Conservation (phyloP, 2,797 vertebrate species). For the Etheostoma nigrum region DNA sequence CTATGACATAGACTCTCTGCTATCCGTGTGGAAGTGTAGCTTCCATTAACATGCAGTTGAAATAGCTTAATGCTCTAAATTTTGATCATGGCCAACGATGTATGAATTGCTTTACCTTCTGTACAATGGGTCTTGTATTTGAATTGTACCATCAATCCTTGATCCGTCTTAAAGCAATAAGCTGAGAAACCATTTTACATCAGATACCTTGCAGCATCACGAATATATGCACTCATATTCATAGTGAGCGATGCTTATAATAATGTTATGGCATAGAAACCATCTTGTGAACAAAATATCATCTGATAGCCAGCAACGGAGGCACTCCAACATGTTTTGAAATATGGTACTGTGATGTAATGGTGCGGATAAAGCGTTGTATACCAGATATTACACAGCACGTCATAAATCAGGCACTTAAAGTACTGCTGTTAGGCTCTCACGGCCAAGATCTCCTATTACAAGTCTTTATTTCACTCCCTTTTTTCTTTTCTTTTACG, state of each 20-base stretch:
- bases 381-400: slow-evolving; percentile 62
- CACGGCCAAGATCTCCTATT: slow-evolving; percentile 55
- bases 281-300: slow-evolving; percentile 58
- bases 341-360: slow-evolving; percentile 66
- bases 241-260: slow-evolving; percentile 32
- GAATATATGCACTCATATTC: slow-evolving; percentile 23
- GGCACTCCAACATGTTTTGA: slow-evolving; percentile 45
- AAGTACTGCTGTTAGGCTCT: slow-evolving; percentile 32
- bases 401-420: slow-evolving; percentile 68
- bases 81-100: slow-evolving; percentile 18
- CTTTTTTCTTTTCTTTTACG: slow-evolving; percentile 18
- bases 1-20: not conserved
- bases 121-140: slow-evolving; percentile 14
- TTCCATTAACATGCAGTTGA: slow-evolving; percentile 4
- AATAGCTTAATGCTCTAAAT: slow-evolving; percentile 20
- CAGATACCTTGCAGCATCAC: not conserved
- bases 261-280: slow-evolving; percentile 42
- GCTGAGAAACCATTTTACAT: slow-evolving; percentile 18
- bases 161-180: slow-evolving; percentile 44
- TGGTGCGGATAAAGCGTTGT: slow-evolving; percentile 58
- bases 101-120: slow-evolving; percentile 18
- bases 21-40: not conserved
- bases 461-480: slow-evolving; percentile 39
- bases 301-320: slow-evolving; percentile 62
- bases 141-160: slow-evolving; percentile 1